Conservation (phyloP, 2,888 invertebrate genomes). For the Campoplex capitator region DNA sequence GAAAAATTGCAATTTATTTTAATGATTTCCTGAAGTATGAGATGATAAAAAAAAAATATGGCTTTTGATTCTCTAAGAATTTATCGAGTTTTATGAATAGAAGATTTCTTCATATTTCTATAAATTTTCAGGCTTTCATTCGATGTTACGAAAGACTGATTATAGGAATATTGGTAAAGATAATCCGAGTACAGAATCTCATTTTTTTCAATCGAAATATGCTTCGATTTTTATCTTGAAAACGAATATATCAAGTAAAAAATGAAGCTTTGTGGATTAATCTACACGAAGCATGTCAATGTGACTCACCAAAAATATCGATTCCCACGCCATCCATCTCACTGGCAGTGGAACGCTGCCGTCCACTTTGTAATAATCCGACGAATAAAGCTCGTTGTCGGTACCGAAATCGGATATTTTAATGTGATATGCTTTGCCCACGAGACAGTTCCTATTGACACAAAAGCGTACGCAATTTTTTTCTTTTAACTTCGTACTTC, state of each 20-base stretch:
- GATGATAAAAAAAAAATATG: not conserved
- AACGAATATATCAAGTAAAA: not conserved
- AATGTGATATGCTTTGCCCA: conserved; percentile 92
- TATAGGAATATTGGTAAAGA: not conserved
- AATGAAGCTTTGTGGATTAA: not conserved
- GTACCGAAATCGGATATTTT: conserved; percentile 95
- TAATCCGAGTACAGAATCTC: not conserved
- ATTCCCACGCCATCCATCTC: conserved; percentile 96
- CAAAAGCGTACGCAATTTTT: conserved; percentile 20
- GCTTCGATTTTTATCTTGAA: not conserved
- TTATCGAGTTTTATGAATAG: not conserved
- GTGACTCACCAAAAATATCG: conserved; percentile 88
- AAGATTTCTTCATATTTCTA: not conserved
- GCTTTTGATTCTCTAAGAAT: not conserved
- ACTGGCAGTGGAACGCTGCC: conserved; percentile 92
- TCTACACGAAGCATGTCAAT: not conserved
- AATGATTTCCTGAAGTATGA: not conserved
- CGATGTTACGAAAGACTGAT: not conserved
- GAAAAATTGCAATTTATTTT: conserved; percentile 39
- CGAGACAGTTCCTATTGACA: conserved; percentile 91
- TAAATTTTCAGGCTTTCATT: not conserved
- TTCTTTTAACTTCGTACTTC: not conserved
- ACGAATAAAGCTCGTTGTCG: conserved; percentile 91
- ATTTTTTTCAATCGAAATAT: not conserved
- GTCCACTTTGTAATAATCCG: conserved; percentile 93